Conservation (phyloP, 2,797 vertebrate species). For the Serranus cabrilla region DNA sequence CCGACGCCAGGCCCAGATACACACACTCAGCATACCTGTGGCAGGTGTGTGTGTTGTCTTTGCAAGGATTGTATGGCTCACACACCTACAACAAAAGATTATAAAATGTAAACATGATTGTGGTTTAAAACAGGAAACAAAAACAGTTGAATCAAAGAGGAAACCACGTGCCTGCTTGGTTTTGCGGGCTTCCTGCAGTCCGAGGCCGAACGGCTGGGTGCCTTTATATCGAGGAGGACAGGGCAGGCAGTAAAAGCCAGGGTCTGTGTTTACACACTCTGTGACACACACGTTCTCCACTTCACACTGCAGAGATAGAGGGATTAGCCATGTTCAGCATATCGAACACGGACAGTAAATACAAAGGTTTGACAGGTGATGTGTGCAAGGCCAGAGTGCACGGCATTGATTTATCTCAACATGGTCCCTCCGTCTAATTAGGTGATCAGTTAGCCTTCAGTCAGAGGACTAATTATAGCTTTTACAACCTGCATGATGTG, state of each 20-base stretch:
- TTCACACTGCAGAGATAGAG: constrained; percentile 86
- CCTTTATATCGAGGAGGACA: constrained; percentile 95
- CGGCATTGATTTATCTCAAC: neutral
- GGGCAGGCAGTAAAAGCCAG: constrained; percentile 95
- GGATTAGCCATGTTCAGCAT: constrained; percentile 22
- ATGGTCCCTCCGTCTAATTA: neutral
- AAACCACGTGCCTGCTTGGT: constrained; percentile 89
- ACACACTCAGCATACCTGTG: constrained; percentile 91
- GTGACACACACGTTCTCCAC: constrained; percentile 92
- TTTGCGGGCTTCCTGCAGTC: constrained; percentile 87
- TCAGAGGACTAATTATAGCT: neutral
- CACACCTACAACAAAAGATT: constrained; percentile 86
- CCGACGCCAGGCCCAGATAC: constrained; percentile 93
- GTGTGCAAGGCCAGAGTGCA: constrained; percentile 5
- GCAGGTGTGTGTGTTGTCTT: constrained; percentile 94
- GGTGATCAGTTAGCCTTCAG: neutral
- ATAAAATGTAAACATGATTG: neutral
- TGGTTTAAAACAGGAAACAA: neutral
- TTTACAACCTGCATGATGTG: neutral
- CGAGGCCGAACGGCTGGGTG: constrained; percentile 91
- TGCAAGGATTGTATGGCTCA: constrained; percentile 96
- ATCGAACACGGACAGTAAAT: constrained; percentile 21
- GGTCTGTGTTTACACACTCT: constrained; percentile 94
- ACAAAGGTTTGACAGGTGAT: constrained; percentile 11
- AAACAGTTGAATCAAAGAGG: neutral